Evolutionary conservation across 2,888 invertebrate genomes (phyloP), one percentile per base, ranked within the genome.

Genomic region (Boloria selene): DNA sequence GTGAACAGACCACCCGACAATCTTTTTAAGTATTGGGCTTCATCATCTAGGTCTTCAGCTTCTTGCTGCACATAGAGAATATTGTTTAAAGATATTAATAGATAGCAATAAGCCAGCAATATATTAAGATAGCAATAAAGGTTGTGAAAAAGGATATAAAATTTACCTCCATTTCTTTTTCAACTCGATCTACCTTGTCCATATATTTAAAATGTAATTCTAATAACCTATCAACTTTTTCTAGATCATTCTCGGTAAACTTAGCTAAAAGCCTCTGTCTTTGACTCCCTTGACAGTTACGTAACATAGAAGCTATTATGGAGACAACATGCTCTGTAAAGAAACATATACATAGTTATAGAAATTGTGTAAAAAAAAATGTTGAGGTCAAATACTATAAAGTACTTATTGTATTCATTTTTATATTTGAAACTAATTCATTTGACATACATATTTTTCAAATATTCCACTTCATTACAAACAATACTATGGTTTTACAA

Each of bases 161-260:
- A 55, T 3, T 55, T 76, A 89, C 91, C 86, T 96, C 96, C 78
- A 97, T 95, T 75, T 95, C 94, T 18, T 94, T 94, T 84, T 98
- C 98, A 2, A 97, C 94, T 58, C 94, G 91, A 77, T 98, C 96
- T 0, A 99, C 97, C 90, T 98, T 98, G 77, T 98, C 98, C 84
- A 98, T 93, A 87, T 99, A 99, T 83, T 99, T 98, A 81, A 99
- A 97, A 89, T 99, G 99, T 70, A 99, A 90, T 85, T 99, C 99
- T 82, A 99, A 93, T 52, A 99, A 93, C 69, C 99, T 93, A 86
- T 99, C 99, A 0, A 99, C 98, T 91, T 99, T 99, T 85, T 99
- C 99, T 77, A 98, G 96, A 85, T 99, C 99, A 80, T 98, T 98
- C 88, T 99, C 99, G 0, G 96, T 96, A 83, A 99, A 99, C 92